Percentiles rank a stretch among this genome's conserved stretches.
These are phyloP conservation scores for Pollenia griseotomentosa DNA, from an alignment of 2,888 invertebrate genomes.

Conservation along the genomic window DNA sequence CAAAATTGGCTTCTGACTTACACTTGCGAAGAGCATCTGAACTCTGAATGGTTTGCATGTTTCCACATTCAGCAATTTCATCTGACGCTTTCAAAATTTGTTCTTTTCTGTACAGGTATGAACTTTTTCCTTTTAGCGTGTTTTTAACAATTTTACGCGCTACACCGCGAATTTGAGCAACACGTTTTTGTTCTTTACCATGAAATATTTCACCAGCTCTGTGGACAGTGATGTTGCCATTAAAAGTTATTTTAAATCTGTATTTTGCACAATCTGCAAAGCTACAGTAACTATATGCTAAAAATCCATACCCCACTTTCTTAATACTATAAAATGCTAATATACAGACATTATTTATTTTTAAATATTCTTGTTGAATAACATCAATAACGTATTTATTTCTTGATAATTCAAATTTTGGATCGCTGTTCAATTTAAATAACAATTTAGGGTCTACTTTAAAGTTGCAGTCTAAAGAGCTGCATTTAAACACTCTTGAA, in stretches of 20 bases:
- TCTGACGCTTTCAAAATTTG: too few relatives aligned
- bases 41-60: too few relatives aligned
- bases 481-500: neutral
- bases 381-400: constrained; percentile 13
- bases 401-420: constrained; percentile 3
- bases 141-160: constrained; percentile 34
- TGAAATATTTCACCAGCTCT: constrained; percentile 2
- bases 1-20: too few relatives aligned
- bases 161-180: constrained; percentile 10
- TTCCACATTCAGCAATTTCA: too few relatives aligned
- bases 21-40: too few relatives aligned
- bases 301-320: neutral
- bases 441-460: neutral
- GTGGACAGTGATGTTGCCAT: constrained; percentile 8
- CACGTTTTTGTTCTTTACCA: constrained; percentile 17
- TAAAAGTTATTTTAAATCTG: constrained; percentile 5
- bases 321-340: neutral
- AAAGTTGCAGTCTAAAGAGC: neutral
- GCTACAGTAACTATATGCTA: constrained; percentile 1
- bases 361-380: constrained; percentile 15
- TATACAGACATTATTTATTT: constrained; percentile 28
- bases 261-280: constrained; percentile 23
- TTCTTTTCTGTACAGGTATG: too few relatives aligned
- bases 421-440: neutral
- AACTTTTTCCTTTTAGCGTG: neutral